Conservation (phyloP, 2,113 vertebrate genomes). For the Echinops telfairi region DNA sequence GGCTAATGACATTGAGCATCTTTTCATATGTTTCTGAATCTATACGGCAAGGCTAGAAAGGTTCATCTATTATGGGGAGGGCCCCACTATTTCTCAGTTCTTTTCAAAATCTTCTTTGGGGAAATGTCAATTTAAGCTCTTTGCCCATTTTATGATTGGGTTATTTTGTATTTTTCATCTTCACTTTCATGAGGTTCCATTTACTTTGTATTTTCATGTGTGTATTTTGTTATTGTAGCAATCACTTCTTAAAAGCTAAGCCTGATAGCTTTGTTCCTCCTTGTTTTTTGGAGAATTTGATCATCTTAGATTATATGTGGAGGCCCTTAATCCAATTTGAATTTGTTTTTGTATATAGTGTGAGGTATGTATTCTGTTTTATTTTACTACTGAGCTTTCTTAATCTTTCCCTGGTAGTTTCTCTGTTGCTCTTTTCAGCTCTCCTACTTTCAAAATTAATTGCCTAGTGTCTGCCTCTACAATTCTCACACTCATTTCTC, state of each 20-base stretch:
- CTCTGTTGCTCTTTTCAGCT: not conserved
- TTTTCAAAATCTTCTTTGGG: not conserved
- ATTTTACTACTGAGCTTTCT: not conserved
- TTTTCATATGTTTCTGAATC: too few relatives aligned
- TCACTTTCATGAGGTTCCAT: not conserved
- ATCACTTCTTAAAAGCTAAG: not conserved
- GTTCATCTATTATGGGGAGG: not conserved
- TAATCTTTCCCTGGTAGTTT: not conserved
- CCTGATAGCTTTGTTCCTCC: not conserved
- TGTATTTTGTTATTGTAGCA: not conserved
- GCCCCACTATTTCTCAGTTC: not conserved
- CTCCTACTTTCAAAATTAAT: not conserved
- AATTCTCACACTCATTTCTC: not conserved
- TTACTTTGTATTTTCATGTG: not conserved
- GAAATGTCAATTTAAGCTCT: not conserved
- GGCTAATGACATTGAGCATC: not conserved
- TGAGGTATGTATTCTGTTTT: not conserved
- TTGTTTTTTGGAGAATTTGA: not conserved
- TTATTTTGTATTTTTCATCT: not conserved
- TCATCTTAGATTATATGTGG: not conserved
- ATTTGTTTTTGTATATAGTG: not conserved
- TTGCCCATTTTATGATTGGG: not conserved
- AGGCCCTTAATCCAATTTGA: not conserved
- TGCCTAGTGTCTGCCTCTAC: not conserved
- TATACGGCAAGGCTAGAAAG: constrained; percentile 17